These are phyloP conservation scores for Diarsia brunnea DNA, from an alignment of 2,888 invertebrate genomes.

Conservation along the genomic window DNA sequence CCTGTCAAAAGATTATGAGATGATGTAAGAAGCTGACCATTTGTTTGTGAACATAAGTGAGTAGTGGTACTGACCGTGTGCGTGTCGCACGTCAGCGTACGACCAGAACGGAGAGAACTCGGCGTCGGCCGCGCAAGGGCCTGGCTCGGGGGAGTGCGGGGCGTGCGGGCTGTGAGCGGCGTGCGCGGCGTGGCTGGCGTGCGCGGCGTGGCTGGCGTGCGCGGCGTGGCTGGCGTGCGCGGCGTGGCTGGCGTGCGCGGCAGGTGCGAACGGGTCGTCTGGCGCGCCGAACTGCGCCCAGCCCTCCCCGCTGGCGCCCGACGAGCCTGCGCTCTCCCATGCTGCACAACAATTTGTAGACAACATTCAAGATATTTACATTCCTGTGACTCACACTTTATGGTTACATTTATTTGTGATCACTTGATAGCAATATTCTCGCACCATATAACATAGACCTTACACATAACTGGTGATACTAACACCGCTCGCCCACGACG, in stretches of 20 bases:
- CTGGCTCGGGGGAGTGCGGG: not conserved
- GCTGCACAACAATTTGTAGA: slow-evolving; percentile 61
- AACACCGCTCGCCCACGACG: too few species aligned
- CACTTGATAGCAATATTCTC: not conserved
- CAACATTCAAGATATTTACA: not conserved
- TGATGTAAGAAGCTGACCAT: not conserved
- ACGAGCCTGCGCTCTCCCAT: slow-evolving; percentile 77
- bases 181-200: too few species aligned
- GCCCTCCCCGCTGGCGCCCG: slow-evolving; percentile 70
- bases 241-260: slow-evolving; percentile 49
- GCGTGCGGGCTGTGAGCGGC: slow-evolving; percentile 28
- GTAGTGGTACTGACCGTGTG: slow-evolving; percentile 25
- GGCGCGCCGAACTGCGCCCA: slow-evolving; percentile 81
- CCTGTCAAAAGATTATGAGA: not conserved
- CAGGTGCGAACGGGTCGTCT: slow-evolving; percentile 51
- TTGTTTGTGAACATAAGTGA: too few species aligned
- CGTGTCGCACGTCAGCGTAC: slow-evolving; percentile 49
- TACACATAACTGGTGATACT: not conserved
- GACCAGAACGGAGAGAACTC: slow-evolving; percentile 74
- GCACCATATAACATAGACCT: not conserved
- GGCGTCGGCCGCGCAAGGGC: slow-evolving; percentile 27
- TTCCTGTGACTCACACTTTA: not conserved
- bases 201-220: slow-evolving; percentile 26
- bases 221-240: slow-evolving; percentile 46
- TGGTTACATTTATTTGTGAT: not conserved